Evolutionary conservation across 2,888 invertebrate species (phyloP).

Genomic region (Kuschelorhynchus macadamiae): DNA sequence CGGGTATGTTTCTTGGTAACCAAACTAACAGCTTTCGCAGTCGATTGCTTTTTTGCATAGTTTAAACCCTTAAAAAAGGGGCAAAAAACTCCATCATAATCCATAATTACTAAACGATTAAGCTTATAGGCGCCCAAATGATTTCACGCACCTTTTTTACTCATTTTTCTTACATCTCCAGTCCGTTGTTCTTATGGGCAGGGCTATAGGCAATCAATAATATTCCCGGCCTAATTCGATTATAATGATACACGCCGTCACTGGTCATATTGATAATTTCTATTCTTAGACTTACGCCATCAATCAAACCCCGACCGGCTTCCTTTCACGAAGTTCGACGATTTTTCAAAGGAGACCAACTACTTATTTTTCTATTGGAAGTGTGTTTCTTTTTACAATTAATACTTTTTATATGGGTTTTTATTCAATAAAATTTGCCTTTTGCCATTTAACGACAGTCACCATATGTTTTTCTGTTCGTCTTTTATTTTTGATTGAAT

Average conservation of each 20-base stretch:
- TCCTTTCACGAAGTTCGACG: slow-evolving; percentile 43
- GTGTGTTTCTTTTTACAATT: slow-evolving; percentile 4
- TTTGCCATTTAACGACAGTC: too few species aligned
- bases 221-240: slow-evolving; percentile 49
- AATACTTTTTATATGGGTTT: too few species aligned
- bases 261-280: slow-evolving; percentile 50
- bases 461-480: too few species aligned
- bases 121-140: slow-evolving; percentile 35
- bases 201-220: slow-evolving; percentile 51
- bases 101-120: slow-evolving; percentile 45
- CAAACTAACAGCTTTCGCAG: too few species aligned
- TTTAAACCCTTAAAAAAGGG: neutral
- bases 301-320: slow-evolving; percentile 44
- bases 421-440: too few species aligned
- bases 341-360: slow-evolving; percentile 37
- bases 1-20: too few species aligned
- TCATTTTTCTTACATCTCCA: slow-evolving; percentile 39
- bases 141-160: slow-evolving; percentile 42
- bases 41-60: too few species aligned
- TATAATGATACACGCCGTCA: slow-evolving; percentile 52
- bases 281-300: slow-evolving; percentile 44
- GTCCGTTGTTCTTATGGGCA: slow-evolving; percentile 39
- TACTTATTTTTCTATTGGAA: slow-evolving; percentile 33
- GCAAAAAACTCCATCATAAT: slow-evolving; percentile 3
- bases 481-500: too few species aligned